phyloP scores from a whole-genome alignment of 2,113 vertebrate genomes.

The Chloebia gouldiae region DNA sequence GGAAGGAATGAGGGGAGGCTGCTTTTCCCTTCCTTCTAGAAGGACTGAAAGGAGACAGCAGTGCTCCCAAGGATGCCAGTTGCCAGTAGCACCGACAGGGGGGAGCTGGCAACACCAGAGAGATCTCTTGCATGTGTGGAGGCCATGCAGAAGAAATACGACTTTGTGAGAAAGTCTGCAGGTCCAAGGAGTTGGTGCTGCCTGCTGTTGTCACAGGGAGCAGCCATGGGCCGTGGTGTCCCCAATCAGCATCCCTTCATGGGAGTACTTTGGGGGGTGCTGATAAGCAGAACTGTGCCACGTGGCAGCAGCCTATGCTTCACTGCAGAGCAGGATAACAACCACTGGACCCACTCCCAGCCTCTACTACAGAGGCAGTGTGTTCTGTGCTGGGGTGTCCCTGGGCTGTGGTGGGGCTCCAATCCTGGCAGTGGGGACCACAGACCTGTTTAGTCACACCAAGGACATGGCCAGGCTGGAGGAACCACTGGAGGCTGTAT shows the following conservation, averaged over 20 bases:
- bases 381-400: background rate
- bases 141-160: rapidly evolving
- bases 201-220: background rate
- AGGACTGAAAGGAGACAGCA: background rate
- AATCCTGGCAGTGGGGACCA: rapidly evolving
- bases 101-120: background rate
- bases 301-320: background rate
- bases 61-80: background rate
- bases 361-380: background rate
- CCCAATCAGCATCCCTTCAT: background rate
- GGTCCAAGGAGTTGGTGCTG: background rate
- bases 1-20: background rate
- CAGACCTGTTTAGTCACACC: background rate
- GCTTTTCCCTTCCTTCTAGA: background rate
- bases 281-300: background rate
- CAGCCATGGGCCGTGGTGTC: rapidly evolving
- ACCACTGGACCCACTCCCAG: background rate
- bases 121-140: background rate
- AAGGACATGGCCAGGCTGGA: background rate
- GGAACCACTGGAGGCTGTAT: background rate
- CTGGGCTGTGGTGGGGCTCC: background rate
- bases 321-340: background rate
- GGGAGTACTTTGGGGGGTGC: background rate
- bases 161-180: background rate
- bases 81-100: background rate